Conservation (phyloP, 2,113 vertebrate species). For the Ursus arctos region DNA sequence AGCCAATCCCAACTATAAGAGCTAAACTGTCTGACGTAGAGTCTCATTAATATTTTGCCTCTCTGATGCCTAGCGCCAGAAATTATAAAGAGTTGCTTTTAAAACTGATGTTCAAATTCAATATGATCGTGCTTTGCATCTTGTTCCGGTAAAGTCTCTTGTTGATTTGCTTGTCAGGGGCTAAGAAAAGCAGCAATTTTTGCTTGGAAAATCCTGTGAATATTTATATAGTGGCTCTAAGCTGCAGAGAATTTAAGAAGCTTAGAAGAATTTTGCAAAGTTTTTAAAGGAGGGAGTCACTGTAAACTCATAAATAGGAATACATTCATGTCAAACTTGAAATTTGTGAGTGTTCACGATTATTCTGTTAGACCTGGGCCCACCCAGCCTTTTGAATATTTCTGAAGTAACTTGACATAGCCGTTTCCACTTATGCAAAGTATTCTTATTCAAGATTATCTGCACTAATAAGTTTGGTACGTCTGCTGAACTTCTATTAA, state of each 20-base stretch:
- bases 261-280: conserved; percentile 82
- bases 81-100: conserved; percentile 86
- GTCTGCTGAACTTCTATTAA: conserved; percentile 25
- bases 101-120: conserved; percentile 86
- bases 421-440: conserved; percentile 38
- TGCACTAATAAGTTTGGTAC: neutral
- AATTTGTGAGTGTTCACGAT: neutral
- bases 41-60: conserved; percentile 75
- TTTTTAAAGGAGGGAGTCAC: conserved; percentile 75
- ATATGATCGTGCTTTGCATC: conserved; percentile 75
- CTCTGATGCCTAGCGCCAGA: conserved; percentile 83
- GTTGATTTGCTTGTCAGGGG: conserved; percentile 72
- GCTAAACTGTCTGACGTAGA: neutral
- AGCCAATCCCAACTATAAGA: conserved; percentile 32
- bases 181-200: conserved; percentile 80
- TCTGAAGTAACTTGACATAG: neutral
- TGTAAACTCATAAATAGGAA: conserved; percentile 50
- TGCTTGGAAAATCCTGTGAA: conserved; percentile 82
- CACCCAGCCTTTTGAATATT: conserved; percentile 35
- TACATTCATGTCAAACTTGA: conserved; percentile 52
- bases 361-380: neutral
- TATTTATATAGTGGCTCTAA: conserved; percentile 85
- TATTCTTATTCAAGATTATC: neutral
- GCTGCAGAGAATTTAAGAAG: conserved; percentile 82
- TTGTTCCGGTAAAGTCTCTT: conserved; percentile 76